Base-by-base conservation (phyloP, 2,888 invertebrate genomes). In the Hyalella azteca region DNA sequence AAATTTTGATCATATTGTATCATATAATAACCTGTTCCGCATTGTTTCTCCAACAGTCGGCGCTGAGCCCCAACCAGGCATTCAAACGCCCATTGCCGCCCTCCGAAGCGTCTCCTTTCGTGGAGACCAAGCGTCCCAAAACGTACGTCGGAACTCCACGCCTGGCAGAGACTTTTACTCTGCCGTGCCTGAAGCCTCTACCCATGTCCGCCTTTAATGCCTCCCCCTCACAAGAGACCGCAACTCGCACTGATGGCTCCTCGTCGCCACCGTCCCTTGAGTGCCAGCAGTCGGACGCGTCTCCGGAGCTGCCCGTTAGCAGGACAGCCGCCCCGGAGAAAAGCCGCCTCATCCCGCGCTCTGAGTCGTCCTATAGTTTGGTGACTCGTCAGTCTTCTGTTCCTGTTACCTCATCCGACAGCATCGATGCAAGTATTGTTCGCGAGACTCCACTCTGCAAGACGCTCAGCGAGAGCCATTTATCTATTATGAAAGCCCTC, bases 391-490 rank as follows among this genome's bases (percentile, higher is more conserved):
- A 78, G 66, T 54, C 29, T 73, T 54, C 54, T 45, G 48, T 60
- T 48, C 77, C 73, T 48, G 73, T 81, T 19, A 39, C 78, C 7
- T n/a, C n/a, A n/a, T n/a, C n/a, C n/a, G n/a, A n/a, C n/a, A n/a
- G n/a, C n/a, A 73, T 15, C 39, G 41, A 59, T 29, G 48, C 73
- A 40, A 36, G 77, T 39, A 50, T 73, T 29, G 60, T 29, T 15
- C n/a, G 32, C n/a, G 41, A 45, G 40, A 79, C 77, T 22, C 73
- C 77, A 1, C 86, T 88, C 13, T 86, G 86, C 78, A 88, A 93
- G 77, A 92, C 92, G 36, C 90, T 92, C 85, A 95, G 95, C 0
- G 94, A 94, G 85, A 93, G 93, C 73, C 95, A 95, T 87, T 92
- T 93, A 0, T 88, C 89, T 0, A 92, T 92, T 19, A 93, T 93